Conservation (phyloP, 2,888 invertebrate species). For the Theretra japonica region DNA sequence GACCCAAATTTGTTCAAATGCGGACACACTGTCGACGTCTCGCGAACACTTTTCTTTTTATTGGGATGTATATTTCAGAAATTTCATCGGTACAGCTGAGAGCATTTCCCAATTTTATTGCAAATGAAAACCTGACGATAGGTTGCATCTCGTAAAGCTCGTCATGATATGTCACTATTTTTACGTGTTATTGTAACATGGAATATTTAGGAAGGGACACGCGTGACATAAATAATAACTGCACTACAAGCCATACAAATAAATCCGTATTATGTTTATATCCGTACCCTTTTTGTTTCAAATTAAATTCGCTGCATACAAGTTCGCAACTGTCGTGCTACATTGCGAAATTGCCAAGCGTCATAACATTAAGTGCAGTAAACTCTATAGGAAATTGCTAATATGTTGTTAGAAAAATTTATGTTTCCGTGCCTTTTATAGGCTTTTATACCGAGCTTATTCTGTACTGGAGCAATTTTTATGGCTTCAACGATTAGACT, state of each 20-base stretch:
- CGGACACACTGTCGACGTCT: slow-evolving; percentile 72
- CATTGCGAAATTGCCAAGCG: not conserved
- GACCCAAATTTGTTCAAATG: slow-evolving; percentile 75
- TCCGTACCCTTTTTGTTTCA: not conserved
- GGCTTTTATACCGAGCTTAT: slow-evolving; percentile 74
- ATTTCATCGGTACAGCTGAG: slow-evolving; percentile 57
- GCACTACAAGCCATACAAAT: not conserved
- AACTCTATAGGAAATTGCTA: slow-evolving; percentile 65
- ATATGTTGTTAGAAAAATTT: slow-evolving; percentile 71
- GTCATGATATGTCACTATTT: slow-evolving; percentile 30
- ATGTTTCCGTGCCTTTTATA: slow-evolving; percentile 74
- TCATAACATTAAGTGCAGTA: slow-evolving; percentile 49
- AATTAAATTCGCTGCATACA: not conserved
- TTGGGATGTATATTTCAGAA: slow-evolving; percentile 72
- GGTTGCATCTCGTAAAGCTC: slow-evolving; percentile 53
- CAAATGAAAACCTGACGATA: slow-evolving; percentile 60
- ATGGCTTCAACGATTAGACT: slow-evolving; percentile 72
- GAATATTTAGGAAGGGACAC: not conserved
- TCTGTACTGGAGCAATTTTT: slow-evolving; percentile 72
- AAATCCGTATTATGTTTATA: not conserved
- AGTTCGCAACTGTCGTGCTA: not conserved
- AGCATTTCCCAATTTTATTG: slow-evolving; percentile 58
- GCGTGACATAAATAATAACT: slow-evolving; percentile 1
- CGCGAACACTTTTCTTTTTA: slow-evolving; percentile 71
- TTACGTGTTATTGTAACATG: slow-evolving; percentile 32